phyloP scores from a whole-genome alignment of 2,113 vertebrate genomes.

The Eulacestoma nigropectus region DNA sequence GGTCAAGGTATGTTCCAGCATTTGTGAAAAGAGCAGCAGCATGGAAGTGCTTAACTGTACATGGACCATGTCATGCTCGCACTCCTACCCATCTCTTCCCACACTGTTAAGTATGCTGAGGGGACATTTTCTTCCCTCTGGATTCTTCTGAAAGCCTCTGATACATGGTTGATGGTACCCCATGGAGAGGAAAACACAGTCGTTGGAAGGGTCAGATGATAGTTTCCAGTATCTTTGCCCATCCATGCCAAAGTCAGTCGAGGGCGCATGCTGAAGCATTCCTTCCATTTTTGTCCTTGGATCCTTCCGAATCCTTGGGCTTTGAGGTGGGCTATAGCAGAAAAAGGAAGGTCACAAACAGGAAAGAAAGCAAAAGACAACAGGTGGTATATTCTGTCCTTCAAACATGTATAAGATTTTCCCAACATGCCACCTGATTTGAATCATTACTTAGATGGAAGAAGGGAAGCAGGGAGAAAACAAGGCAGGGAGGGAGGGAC shows the following conservation, averaged over 20 bases:
- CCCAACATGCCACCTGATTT: not conserved
- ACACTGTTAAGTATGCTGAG: not conserved
- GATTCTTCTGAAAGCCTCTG: not conserved
- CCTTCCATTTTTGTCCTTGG: not conserved
- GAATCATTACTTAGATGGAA: not conserved
- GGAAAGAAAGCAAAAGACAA: not conserved
- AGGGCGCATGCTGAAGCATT: not conserved
- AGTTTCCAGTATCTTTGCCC: not conserved
- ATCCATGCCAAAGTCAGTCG: not conserved
- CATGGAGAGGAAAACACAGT: not conserved
- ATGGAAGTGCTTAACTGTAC: not conserved
- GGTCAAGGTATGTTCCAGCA: slow-evolving; percentile 61
- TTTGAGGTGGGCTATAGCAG: not conserved
- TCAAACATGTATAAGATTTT: not conserved
- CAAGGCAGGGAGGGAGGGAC: not conserved
- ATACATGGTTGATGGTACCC: not conserved
- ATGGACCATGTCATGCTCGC: not conserved
- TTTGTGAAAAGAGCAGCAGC: not conserved
- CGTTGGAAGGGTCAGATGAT: not conserved
- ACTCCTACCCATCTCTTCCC: not conserved
- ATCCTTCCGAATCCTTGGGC: not conserved
- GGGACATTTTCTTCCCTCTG: not conserved
- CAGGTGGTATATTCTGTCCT: not conserved
- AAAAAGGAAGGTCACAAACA: not conserved
- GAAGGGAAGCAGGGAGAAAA: not conserved